Evolutionary conservation across 2,797 vertebrate species (phyloP).

Genomic region (Phrynocephalus forsythii): DNA sequence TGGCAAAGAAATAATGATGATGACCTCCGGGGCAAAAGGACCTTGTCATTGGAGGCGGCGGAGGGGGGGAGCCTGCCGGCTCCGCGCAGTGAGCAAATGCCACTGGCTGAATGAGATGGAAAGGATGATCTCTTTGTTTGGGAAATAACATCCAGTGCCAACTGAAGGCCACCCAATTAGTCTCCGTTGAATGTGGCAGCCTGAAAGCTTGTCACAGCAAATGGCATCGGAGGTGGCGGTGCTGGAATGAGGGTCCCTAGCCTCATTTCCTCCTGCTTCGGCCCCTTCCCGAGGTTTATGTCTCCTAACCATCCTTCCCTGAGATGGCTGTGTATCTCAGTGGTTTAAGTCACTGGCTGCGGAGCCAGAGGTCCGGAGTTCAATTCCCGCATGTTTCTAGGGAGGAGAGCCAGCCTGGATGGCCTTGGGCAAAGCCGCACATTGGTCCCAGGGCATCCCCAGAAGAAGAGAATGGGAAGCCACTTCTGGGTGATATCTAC

Average conservation of each 20-base stretch:
- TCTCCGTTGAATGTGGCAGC: not conserved
- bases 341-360: too few relatives aligned
- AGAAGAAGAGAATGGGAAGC: too few relatives aligned
- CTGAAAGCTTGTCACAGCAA: not conserved
- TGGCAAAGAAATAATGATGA: conserved; percentile 44
- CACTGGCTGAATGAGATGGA: conserved; percentile 1
- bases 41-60: not conserved
- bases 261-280: not conserved
- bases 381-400: too few relatives aligned
- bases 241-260: not conserved
- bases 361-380: too few relatives aligned
- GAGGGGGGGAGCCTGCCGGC: conserved; percentile 7
- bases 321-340: too few relatives aligned
- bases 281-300: not conserved
- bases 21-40: conserved; percentile 43
- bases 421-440: too few relatives aligned
- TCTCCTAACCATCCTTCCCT: too few relatives aligned
- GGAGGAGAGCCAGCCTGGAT: too few relatives aligned
- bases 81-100: conserved; percentile 31
- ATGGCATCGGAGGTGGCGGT: not conserved
- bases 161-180: conserved; percentile 27
- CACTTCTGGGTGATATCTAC: too few relatives aligned
- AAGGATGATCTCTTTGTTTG: not conserved
- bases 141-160: conserved; percentile 37
- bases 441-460: too few relatives aligned